Evolutionary conservation across 2,113 vertebrate species (phyloP).

Genomic region (Crotalus helleri): DNA sequence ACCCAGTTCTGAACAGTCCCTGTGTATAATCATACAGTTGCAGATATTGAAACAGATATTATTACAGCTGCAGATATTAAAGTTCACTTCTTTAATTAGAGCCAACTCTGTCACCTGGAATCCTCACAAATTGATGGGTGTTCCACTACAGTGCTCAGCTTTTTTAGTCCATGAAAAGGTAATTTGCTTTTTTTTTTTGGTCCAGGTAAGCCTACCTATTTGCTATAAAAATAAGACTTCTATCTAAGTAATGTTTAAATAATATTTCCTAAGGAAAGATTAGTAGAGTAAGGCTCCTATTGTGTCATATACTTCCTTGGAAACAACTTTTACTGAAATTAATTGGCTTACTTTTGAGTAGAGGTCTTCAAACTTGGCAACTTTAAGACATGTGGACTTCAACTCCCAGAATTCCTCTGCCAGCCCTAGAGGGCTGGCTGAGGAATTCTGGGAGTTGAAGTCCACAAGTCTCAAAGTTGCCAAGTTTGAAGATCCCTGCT

Average conservation of each 20-base stretch:
- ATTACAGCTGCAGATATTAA: background rate
- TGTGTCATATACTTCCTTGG: background rate
- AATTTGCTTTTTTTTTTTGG: background rate
- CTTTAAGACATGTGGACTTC: no score
- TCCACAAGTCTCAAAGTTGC: no score
- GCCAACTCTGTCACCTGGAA: slow-evolving; percentile 76
- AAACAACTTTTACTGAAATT: background rate
- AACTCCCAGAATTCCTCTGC: no score
- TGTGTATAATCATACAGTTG: background rate
- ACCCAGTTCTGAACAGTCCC: no score
- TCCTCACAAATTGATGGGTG: slow-evolving; percentile 74
- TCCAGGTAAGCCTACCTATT: background rate
- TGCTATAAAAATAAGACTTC: background rate
- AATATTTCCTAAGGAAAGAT: background rate
- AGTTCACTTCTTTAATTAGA: slow-evolving; percentile 33
- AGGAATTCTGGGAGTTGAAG: no score
- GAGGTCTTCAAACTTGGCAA: no score
- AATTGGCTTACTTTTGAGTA: background rate
- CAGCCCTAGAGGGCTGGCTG: no score
- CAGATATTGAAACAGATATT: background rate
- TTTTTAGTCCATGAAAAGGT: slow-evolving; percentile 69
- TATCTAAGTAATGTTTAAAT: background rate
- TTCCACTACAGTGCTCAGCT: slow-evolving; percentile 71
- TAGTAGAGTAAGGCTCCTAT: background rate
- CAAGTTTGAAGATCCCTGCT: no score